A percentile compares a stretch with the other conserved stretches of the same genome.
phyloP scores from a whole-genome alignment of 2,797 vertebrate genomes.

The Hippoglossus hippoglossus region DNA sequence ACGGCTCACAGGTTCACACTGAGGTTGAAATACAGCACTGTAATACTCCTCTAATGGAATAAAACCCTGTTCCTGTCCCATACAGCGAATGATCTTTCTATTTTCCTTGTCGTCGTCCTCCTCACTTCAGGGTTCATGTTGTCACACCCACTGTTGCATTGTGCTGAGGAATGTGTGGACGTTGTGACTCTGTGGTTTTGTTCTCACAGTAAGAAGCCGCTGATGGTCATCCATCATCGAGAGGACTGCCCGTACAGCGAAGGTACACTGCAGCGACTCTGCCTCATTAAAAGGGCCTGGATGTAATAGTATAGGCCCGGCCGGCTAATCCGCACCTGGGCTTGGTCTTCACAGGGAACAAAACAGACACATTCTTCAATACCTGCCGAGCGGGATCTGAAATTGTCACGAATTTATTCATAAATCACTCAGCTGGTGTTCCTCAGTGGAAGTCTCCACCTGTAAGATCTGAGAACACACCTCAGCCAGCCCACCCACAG shows the following conservation, averaged over 20 bases:
- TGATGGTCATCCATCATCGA: constrained; percentile 85
- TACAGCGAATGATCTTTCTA: constrained; percentile 2
- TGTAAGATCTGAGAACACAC: constrained; percentile 1
- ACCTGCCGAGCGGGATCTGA: constrained; percentile 36
- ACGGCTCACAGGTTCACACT: neutral
- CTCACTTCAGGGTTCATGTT: constrained; percentile 2
- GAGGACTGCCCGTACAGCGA: constrained; percentile 71
- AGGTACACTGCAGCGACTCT: constrained; percentile 68
- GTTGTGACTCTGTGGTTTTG: constrained; percentile 44
- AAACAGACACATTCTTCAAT: constrained; percentile 29
- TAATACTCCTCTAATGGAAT: neutral
- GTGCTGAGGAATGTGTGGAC: constrained; percentile 49
- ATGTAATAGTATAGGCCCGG: constrained; percentile 16
- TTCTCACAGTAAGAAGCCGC: constrained; percentile 78
- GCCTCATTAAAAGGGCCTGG: constrained; percentile 6
- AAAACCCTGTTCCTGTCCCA: neutral
- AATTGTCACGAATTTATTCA: constrained; percentile 16
- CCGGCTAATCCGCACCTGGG: constrained; percentile 13
- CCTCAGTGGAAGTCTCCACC: constrained; percentile 10
- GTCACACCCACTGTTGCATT: constrained; percentile 47
- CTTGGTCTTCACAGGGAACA: constrained; percentile 25
- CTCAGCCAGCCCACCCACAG: constrained; percentile 1
- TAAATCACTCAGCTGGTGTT: constrained; percentile 52
- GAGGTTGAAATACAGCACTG: neutral
- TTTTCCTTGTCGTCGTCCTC: no score